A percentile compares a stretch with the other conserved stretches of the same genome.
Conservation (phyloP, 1,140 invertebrate genomes). For the Sesamia nonagrioides region DNA sequence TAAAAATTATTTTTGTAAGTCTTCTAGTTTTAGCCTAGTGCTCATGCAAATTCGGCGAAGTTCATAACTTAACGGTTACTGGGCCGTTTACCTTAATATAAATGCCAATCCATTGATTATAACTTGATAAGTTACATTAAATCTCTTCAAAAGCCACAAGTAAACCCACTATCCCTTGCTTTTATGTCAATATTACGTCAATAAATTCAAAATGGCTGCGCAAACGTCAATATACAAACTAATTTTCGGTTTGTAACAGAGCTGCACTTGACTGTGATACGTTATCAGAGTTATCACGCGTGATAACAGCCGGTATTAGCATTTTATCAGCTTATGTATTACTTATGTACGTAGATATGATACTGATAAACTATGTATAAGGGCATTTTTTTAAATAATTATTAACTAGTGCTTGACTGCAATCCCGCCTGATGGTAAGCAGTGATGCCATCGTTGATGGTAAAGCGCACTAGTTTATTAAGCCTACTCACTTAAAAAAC, state of each 20-base stretch:
- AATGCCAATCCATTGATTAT: too few relatives aligned
- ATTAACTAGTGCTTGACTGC: too few relatives aligned
- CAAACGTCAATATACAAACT: slow-evolving; percentile 4
- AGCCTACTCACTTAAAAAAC: too few relatives aligned
- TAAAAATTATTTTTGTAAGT: too few relatives aligned
- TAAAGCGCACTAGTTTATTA: too few relatives aligned
- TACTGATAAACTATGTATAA: background rate
- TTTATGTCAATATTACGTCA: background rate
- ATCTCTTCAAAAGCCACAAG: background rate
- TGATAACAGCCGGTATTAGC: slow-evolving; percentile 36
- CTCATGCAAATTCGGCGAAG: too few relatives aligned
- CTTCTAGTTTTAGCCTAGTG: too few relatives aligned
- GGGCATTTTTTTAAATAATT: too few relatives aligned
- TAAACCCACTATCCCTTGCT: background rate
- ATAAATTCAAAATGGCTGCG: slow-evolving; percentile 31
- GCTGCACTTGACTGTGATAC: slow-evolving; percentile 41
- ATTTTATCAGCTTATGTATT: slow-evolving; percentile 36
- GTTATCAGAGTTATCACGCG: slow-evolving; percentile 35
- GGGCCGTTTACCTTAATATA: too few relatives aligned
- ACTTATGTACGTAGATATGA: slow-evolving; percentile 6
- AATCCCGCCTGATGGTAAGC: too few relatives aligned
- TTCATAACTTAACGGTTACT: too few relatives aligned
- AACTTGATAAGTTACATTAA: background rate
- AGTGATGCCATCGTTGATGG: too few relatives aligned
- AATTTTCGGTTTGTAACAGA: slow-evolving; percentile 22